Evolutionary conservation across 2,113 vertebrate species (phyloP), one percentile per base, ranked within the genome.

Genomic region (Trachemys scripta): DNA sequence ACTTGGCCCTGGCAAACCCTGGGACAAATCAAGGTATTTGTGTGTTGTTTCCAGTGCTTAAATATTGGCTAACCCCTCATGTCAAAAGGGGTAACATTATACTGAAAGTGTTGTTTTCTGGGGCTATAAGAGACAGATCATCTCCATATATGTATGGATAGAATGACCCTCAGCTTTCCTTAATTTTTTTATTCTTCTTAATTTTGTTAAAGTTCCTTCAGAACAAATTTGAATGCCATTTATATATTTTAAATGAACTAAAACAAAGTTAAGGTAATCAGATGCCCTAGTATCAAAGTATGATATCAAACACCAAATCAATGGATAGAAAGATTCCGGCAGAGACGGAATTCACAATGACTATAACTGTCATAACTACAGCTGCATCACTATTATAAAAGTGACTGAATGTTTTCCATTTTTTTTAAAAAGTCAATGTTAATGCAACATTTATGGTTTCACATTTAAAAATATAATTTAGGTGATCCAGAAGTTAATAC

Each of bases 71-170:
- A 31, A 62, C 57, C 29, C 27, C 6, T 62, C 10, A 13, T 13
- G 57, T 62, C 57, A 31, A 59, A 62, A 62, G 57, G 57, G 1
- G 25, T 31, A 62, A 62, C 27, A 13, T 62, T 62, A 62, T 31
- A 62, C 5, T 31, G 5, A 62, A 62, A 62, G 27, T 31, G 29
- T 6, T 53, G 57, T 62, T 62, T 62, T 62, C 57, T 62, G 31
- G 12, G 31, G 35, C 14, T 17, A 65, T 35, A 65, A 35, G 25
- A 57, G 56, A 31, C 29, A 83, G 54, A 57, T 69, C 62, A 3
- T 27, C 27, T 94, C 1, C 0, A 3, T 65, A 16, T 4, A 2
- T 45, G 0, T 56, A 10, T 31, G 14, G 50, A 10, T 14, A 0
- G 14, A 22, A 25, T 82, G n/a, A 38, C 54, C 62, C 75, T 84